phyloP scores from a whole-genome alignment of 2,888 invertebrate species.

The Orthonevra nobilis region DNA sequence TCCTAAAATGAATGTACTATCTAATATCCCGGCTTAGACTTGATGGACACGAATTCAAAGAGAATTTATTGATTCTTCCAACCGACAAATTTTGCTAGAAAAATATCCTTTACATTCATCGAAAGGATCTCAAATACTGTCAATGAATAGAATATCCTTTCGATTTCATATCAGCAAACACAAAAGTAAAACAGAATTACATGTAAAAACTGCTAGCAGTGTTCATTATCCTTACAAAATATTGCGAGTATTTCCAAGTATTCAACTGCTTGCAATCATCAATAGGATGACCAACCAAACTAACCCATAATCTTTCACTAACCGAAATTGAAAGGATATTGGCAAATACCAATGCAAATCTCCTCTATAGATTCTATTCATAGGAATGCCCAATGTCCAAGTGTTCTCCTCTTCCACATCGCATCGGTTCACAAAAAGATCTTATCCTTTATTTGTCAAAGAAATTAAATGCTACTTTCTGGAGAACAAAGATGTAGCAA shows the following conservation, averaged over 20 bases:
- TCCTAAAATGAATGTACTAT: too few species aligned
- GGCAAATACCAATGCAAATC: slow-evolving; percentile 57
- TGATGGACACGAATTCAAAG: neutral
- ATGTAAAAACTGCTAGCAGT: slow-evolving; percentile 17
- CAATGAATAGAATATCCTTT: slow-evolving; percentile 51
- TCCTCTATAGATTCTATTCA: slow-evolving; percentile 42
- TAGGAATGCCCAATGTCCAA: slow-evolving; percentile 29
- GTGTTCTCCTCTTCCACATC: slow-evolving; percentile 15
- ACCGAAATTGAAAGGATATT: slow-evolving; percentile 48
- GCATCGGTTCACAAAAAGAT: slow-evolving; percentile 27
- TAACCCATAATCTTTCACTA: slow-evolving; percentile 27
- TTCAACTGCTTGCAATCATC: slow-evolving; percentile 11
- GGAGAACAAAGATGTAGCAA: too few species aligned
- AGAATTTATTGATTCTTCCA: slow-evolving; percentile 17
- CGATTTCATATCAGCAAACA: slow-evolving; percentile 28
- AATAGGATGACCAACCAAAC: neutral
- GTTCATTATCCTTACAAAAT: slow-evolving; percentile 51
- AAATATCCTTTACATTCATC: slow-evolving; percentile 7
- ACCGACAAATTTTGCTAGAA: slow-evolving; percentile 9
- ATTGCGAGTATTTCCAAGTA: slow-evolving; percentile 55
- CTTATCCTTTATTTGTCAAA: slow-evolving; percentile 60
- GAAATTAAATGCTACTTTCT: slow-evolving; percentile 43
- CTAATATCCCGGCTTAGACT: neutral
- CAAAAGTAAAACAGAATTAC: neutral
- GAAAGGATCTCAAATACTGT: slow-evolving; percentile 49